Evolutionary conservation across 1,140 invertebrate species (phyloP).

Genomic region (Orchesella cincta): DNA sequence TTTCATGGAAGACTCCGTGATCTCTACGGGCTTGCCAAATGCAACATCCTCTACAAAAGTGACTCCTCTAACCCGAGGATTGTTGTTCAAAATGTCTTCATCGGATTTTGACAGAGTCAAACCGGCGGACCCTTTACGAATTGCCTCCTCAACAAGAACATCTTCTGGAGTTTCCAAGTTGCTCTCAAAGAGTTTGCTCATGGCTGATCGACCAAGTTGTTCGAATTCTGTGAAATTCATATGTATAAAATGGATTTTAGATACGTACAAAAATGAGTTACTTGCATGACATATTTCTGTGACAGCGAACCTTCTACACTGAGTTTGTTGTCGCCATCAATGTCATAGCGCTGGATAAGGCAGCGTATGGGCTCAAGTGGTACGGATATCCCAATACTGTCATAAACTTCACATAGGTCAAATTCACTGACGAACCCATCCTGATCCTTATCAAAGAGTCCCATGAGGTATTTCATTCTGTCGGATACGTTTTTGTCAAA

Average conservation of each 20-base stretch:
- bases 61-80: background rate
- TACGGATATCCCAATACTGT: background rate
- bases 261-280: too few species aligned
- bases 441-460: background rate
- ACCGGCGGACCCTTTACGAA: background rate
- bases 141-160: background rate
- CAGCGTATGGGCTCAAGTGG: background rate
- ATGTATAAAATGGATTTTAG: too few species aligned
- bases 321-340: background rate
- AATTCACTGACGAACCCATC: background rate
- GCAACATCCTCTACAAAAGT: background rate
- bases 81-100: background rate
- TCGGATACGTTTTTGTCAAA: background rate
- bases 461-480: conserved; percentile 17
- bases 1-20: background rate
- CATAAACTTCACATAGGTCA: background rate
- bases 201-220: background rate
- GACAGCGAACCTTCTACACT: background rate
- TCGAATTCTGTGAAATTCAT: conserved; percentile 6
- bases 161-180: background rate
- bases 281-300: background rate
- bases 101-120: background rate
- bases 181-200: conserved; percentile 10
- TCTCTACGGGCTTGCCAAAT: background rate
- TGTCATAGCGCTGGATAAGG: background rate